Conservation (phyloP, 2,113 vertebrate species). For the Crotophaga sulcirostris region DNA sequence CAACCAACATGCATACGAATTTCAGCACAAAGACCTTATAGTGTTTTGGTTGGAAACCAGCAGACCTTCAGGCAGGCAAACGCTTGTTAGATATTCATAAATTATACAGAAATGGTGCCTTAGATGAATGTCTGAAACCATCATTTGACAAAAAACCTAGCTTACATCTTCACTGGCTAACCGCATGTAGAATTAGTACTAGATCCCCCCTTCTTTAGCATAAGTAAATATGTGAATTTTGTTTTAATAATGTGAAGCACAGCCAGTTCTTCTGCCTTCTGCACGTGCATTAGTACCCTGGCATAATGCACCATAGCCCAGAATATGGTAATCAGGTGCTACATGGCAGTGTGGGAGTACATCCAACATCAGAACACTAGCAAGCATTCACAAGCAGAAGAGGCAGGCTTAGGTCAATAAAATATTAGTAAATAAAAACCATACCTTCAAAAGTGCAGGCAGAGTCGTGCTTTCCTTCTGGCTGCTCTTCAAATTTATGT, state of each 20-base stretch:
- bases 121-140: not conserved
- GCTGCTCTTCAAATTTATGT: constrained; percentile 45
- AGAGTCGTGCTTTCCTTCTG: constrained; percentile 71
- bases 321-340: not conserved
- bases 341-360: accelerated
- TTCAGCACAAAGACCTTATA: not conserved
- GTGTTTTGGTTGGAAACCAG: not conserved
- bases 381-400: not conserved
- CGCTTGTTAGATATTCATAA: not conserved
- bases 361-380: not conserved
- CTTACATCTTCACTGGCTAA: not conserved
- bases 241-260: not conserved
- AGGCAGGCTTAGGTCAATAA: not conserved
- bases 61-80: not conserved
- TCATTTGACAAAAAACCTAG: not conserved
- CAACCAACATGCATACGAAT: accelerated
- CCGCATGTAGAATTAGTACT: not conserved
- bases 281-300: not conserved
- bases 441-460: constrained; percentile 74
- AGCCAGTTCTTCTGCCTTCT: not conserved
- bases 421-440: constrained; percentile 27
- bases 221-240: not conserved
- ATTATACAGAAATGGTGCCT: not conserved
- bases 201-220: not conserved
- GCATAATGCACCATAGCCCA: not conserved